Conservation (phyloP, 2,888 invertebrate genomes). For the Chorisops tibialis region DNA sequence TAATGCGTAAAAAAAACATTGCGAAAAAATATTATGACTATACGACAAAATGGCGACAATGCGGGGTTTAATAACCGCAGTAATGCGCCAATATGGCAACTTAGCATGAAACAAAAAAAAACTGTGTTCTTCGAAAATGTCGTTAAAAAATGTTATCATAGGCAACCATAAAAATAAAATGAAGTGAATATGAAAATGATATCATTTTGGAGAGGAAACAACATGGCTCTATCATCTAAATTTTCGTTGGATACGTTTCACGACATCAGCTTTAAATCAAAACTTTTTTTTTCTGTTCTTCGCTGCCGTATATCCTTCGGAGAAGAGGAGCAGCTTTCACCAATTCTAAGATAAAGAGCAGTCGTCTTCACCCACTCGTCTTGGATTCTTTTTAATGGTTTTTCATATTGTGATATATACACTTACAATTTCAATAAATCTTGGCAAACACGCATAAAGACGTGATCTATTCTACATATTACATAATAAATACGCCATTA, state of each 20-base stretch:
- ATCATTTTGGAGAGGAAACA: background rate
- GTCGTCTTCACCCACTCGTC: slow-evolving; percentile 9
- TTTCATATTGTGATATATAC: slow-evolving; percentile 33
- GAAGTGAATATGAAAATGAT: slow-evolving; percentile 3
- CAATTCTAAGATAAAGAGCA: background rate
- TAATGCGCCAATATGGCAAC: no score
- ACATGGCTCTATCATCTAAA: slow-evolving; percentile 1
- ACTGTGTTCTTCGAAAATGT: background rate
- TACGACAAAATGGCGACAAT: no score
- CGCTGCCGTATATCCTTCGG: background rate
- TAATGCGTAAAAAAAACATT: no score
- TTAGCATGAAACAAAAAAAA: no score
- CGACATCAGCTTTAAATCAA: slow-evolving; percentile 12
- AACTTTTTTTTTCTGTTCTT: background rate
- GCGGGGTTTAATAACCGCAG: no score
- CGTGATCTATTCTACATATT: slow-evolving; percentile 34
- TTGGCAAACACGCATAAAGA: slow-evolving; percentile 32
- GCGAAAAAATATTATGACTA: no score
- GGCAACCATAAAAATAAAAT: slow-evolving; percentile 5
- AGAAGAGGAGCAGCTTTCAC: background rate
- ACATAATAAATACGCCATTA: slow-evolving; percentile 35
- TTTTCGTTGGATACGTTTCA: background rate
- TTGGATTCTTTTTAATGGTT: slow-evolving; percentile 28
- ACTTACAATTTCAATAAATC: slow-evolving; percentile 34
- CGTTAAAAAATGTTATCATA: slow-evolving; percentile 11